Base-by-base conservation (phyloP, 2,888 invertebrate genomes). In the Sthenelais limicola region DNA sequence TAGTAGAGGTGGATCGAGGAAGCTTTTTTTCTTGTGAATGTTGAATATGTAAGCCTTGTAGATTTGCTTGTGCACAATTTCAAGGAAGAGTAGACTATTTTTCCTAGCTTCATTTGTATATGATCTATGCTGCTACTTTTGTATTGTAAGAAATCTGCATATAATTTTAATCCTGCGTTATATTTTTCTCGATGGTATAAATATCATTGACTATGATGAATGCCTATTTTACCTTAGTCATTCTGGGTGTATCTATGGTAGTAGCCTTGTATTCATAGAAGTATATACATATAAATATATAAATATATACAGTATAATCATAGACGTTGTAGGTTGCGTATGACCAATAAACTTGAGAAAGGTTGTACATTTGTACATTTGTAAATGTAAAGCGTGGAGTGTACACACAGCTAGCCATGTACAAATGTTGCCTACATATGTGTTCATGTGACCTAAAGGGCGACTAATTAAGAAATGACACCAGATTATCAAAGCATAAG, bases 361-460 rank as follows among this genome's bases (percentile, higher is more conserved):
- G 43, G 52, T 51, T 68, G 68, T 68, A 68, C 68, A 68, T 68
- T 68, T 68, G 68, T 68, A 68, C 68, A 68, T 68, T 68, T 68
- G 68, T 68, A 68, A 68, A 68, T 68, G 68, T 32, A 68, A n/a
- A 52, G n/a, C 26, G 68, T 52, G 52, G 26, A 51, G 24, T 68
- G 9, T 30, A 33, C 35, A 9, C 30, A 30, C 47, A 68, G 38
- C 33, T 51, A 52, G 35, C 52, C 68, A 51, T 68, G 51, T 68
- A 67, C 49, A 67, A 67, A 28, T 48, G 48, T 67, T 33, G 15
- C 49, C 48, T 52, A 51, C 9, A 18, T 15, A 9, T 48, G 67
- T 67, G 67, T 67, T 67, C 67, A 67, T 28, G 32, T 48, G 47
- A 26, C 47, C 67, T n/a, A n/a, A n/a, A n/a, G n/a, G n/a, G n/a